Conservation (phyloP, 2,113 vertebrate genomes). For the Platysteira castanea region DNA sequence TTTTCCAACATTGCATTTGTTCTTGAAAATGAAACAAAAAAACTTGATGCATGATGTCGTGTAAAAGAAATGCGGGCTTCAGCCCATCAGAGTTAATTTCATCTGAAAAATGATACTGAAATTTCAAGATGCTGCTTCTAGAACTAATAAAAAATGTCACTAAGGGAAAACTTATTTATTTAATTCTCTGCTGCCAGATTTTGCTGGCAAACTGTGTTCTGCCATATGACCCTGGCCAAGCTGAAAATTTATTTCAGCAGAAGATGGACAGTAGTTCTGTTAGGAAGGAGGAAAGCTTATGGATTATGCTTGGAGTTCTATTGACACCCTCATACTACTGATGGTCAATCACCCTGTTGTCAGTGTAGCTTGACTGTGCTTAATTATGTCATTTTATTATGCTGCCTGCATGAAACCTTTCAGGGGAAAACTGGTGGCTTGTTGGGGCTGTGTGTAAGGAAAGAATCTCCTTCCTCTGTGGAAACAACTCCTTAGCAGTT, state of each 20-base stretch:
- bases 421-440: background rate
- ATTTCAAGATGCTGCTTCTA: background rate
- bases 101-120: background rate
- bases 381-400: background rate
- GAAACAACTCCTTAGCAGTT: background rate
- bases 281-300: background rate
- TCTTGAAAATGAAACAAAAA: background rate
- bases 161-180: background rate
- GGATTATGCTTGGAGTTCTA: background rate
- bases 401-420: background rate
- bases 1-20: background rate
- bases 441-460: rapidly evolving
- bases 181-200: background rate
- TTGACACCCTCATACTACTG: background rate
- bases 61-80: background rate
- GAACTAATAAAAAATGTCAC: background rate
- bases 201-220: background rate
- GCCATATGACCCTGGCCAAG: background rate
- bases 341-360: background rate
- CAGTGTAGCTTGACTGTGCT: background rate
- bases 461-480: background rate
- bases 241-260: background rate
- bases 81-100: background rate
- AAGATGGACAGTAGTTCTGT: background rate
- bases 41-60: background rate